phyloP scores from a whole-genome alignment of 2,888 invertebrate species.

The Drosophila robusta region DNA sequence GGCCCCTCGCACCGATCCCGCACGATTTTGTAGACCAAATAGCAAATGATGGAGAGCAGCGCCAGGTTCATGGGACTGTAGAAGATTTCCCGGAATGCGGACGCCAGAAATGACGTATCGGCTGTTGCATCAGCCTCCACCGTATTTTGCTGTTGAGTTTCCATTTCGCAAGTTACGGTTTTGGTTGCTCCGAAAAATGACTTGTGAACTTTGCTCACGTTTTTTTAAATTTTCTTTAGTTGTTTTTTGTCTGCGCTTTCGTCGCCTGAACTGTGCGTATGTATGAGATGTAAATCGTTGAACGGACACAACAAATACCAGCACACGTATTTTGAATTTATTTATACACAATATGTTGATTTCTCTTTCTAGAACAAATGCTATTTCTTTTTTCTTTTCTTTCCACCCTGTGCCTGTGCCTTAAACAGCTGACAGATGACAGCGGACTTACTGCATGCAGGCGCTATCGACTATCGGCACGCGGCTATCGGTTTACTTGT shows the following conservation, averaged over 20 bases:
- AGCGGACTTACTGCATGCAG: background rate
- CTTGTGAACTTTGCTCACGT: constrained; percentile 46
- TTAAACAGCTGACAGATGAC: constrained; percentile 52
- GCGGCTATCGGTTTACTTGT: constrained; percentile 23
- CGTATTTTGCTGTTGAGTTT: constrained; percentile 31
- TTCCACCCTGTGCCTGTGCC: constrained; percentile 33
- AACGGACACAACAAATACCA: constrained; percentile 28
- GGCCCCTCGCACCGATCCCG: constrained; percentile 86
- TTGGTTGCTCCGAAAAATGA: constrained; percentile 4
- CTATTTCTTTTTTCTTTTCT: constrained; percentile 10
- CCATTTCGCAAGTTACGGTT: constrained; percentile 35
- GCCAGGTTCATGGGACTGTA: constrained; percentile 90
- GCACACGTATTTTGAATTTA: constrained; percentile 39
- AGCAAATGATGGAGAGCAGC: constrained; percentile 89
- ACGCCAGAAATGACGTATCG: constrained; percentile 52
- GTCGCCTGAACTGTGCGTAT: constrained; percentile 10
- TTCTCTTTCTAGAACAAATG: constrained; percentile 51
- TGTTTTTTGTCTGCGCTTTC: background rate
- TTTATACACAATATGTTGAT: constrained; percentile 47
- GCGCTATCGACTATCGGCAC: constrained; percentile 24
- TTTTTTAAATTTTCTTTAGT: constrained; percentile 1
- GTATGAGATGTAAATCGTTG: constrained; percentile 44
- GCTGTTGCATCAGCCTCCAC: constrained; percentile 48
- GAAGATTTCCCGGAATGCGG: constrained; percentile 87
- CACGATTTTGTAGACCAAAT: constrained; percentile 91